Percentiles rank a stretch among this genome's conserved stretches.
Conservation (phyloP, 2,888 invertebrate species). For the Abrostola tripartita region DNA sequence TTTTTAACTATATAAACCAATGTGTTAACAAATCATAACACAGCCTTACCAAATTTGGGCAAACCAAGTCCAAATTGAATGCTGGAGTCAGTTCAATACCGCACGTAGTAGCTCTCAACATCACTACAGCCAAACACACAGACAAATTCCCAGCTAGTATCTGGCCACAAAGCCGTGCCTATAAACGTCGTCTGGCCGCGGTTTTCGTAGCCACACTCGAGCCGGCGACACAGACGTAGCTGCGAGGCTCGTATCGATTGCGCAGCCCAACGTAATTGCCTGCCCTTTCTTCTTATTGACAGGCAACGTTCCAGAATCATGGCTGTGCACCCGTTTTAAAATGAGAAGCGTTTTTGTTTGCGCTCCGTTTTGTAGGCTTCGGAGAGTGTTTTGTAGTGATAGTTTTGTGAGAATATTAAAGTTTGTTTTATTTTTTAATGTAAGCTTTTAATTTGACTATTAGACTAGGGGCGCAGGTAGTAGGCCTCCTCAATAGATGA, state of each 20-base stretch:
- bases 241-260: slow-evolving; percentile 73
- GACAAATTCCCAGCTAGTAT: not conserved
- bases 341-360: slow-evolving; percentile 39
- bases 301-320: slow-evolving; percentile 64
- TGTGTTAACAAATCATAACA: not conserved
- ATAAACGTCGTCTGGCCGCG: slow-evolving; percentile 22
- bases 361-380: not conserved
- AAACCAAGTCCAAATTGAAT: too few relatives aligned
- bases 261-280: slow-evolving; percentile 73
- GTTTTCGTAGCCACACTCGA: slow-evolving; percentile 46
- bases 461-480: too few relatives aligned
- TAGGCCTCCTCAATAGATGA: too few relatives aligned
- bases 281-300: slow-evolving; percentile 78
- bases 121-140: not conserved
- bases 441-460: too few relatives aligned
- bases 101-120: too few relatives aligned
- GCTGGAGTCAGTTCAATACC: too few relatives aligned
- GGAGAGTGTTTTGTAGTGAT: not conserved
- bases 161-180: slow-evolving; percentile 11
- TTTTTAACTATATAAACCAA: not conserved
- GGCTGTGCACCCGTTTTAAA: slow-evolving; percentile 56
- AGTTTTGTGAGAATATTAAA: not conserved
- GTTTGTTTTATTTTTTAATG: not conserved
- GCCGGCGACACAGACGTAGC: slow-evolving; percentile 60
- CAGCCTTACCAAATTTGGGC: too few relatives aligned